A percentile compares a stretch with the other conserved stretches of the same genome.
Evolutionary conservation across 2,797 vertebrate species (phyloP).

Genomic region (Sorex maritimensis): DNA sequence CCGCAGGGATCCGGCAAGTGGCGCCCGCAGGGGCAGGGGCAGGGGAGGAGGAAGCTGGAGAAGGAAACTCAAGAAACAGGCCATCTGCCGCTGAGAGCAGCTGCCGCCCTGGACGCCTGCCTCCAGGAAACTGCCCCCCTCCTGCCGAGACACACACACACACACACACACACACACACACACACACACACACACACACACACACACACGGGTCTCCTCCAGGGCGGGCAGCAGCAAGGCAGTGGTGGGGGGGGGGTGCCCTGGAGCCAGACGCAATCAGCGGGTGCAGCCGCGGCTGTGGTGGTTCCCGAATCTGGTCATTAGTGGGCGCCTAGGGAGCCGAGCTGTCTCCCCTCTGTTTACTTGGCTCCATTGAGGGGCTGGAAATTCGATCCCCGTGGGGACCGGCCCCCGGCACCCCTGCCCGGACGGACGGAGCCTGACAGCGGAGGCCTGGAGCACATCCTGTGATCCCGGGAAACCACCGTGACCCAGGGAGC

Average conservation of each 20-base stretch:
- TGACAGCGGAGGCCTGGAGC: not conserved
- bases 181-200: not conserved
- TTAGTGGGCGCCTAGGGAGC: slow-evolving; percentile 85
- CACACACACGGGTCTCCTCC: slow-evolving; percentile 51
- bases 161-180: too few species aligned
- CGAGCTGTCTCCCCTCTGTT: slow-evolving; percentile 83
- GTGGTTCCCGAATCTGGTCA: slow-evolving; percentile 80
- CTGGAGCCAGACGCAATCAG: slow-evolving; percentile 84
- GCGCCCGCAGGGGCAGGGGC: not conserved
- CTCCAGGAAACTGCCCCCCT: not conserved
- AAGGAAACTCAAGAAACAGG: not conserved
- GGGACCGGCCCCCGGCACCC: slow-evolving; percentile 62
- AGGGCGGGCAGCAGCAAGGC: slow-evolving; percentile 61
- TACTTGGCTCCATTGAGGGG: slow-evolving; percentile 79
- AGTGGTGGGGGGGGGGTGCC: slow-evolving; percentile 1
- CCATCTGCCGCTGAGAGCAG: slow-evolving; percentile 9
- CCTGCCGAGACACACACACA: too few species aligned
- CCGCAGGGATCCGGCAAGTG: slow-evolving; percentile 1
- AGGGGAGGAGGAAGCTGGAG: not conserved
- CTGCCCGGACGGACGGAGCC: not conserved
- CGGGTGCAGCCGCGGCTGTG: slow-evolving; percentile 66
- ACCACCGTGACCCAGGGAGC: not conserved
- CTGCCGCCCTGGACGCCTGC: not conserved
- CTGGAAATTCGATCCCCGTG: slow-evolving; percentile 80
- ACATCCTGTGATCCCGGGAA: slow-evolving; percentile 4